These are phyloP conservation scores for Eulemur rufifrons DNA, from an alignment of 2,113 vertebrate species.

Conservation along the genomic window DNA sequence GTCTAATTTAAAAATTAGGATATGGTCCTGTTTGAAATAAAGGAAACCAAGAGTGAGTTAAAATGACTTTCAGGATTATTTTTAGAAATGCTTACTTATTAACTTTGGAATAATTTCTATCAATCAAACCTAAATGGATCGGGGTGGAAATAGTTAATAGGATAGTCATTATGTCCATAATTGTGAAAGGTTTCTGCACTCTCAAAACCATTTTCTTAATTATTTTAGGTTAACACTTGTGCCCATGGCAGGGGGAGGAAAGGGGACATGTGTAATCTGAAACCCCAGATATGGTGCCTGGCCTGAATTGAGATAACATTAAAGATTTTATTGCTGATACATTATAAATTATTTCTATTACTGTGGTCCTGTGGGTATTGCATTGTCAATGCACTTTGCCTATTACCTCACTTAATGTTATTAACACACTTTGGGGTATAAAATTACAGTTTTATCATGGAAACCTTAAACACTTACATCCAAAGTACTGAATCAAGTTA, in stretches of 20 bases:
- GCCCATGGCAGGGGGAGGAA: conserved; percentile 78
- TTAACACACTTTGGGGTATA: conserved; percentile 99
- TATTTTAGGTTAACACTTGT: conserved; percentile 92
- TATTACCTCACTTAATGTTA: conserved; percentile 99
- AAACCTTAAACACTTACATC: conserved; percentile 98
- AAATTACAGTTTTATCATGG: conserved; percentile 97
- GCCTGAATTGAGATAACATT: conserved; percentile 95
- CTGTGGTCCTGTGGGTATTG: conserved; percentile 90
- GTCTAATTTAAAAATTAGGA: not conserved
- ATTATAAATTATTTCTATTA: conserved; percentile 99
- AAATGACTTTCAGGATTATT: not conserved
- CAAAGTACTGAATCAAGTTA: conserved; percentile 96
- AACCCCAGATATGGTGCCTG: conserved; percentile 89
- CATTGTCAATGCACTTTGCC: conserved; percentile 94
- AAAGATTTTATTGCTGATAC: conserved; percentile 98
- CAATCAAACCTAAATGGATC: conserved; percentile 46
- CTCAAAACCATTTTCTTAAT: conserved; percentile 94
- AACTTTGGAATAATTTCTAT: conserved; percentile 31
- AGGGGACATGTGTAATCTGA: conserved; percentile 89
- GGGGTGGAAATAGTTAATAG: conserved; percentile 83
- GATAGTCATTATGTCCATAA: conserved; percentile 75
- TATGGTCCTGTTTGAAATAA: not conserved
- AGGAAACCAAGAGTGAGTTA: not conserved
- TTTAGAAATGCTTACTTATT: conserved; percentile 44
- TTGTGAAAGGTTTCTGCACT: conserved; percentile 82